Evolutionary conservation across 2,888 invertebrate species (phyloP).

Genomic region (Nemotelus nigrinus): DNA sequence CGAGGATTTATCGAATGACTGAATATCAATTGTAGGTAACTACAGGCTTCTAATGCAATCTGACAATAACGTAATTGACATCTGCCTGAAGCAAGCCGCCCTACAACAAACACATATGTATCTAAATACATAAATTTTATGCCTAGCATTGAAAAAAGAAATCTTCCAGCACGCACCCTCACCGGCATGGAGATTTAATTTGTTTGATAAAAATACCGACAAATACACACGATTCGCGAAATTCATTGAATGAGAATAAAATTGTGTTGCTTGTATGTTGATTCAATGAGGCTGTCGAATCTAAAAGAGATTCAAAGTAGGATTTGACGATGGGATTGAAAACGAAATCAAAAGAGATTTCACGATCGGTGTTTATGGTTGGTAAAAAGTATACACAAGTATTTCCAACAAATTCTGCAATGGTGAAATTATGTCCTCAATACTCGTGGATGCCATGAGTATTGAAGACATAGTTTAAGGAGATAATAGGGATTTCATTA

Average conservation of each 20-base stretch:
- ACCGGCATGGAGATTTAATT: slow-evolving; percentile 29
- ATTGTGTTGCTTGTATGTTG: background rate
- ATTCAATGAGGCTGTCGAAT: slow-evolving; percentile 4
- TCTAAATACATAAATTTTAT: too few relatives aligned
- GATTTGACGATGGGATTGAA: slow-evolving; percentile 2
- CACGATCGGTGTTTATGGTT: too few relatives aligned
- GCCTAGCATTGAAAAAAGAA: too few relatives aligned
- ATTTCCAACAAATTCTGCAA: too few relatives aligned
- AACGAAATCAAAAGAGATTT: slow-evolving; percentile 5
- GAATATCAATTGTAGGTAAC: slow-evolving; percentile 14
- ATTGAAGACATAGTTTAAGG: too few relatives aligned
- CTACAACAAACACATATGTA: too few relatives aligned
- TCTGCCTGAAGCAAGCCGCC: background rate
- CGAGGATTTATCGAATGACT: slow-evolving; percentile 26
- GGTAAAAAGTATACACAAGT: too few relatives aligned
- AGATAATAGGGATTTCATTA: too few relatives aligned
- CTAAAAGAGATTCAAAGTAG: background rate
- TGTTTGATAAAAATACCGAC: slow-evolving; percentile 38
- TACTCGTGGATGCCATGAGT: too few relatives aligned
- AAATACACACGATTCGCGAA: slow-evolving; percentile 23
- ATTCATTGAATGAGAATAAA: background rate
- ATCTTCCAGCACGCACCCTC: too few relatives aligned
- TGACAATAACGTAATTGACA: too few relatives aligned
- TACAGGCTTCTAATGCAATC: background rate
- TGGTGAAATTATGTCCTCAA: too few relatives aligned